Percentiles rank a stretch among this genome's conserved stretches.
Evolutionary conservation across 1,140 invertebrate genomes (phyloP).

Genomic region (Belonocnema kinseyi): DNA sequence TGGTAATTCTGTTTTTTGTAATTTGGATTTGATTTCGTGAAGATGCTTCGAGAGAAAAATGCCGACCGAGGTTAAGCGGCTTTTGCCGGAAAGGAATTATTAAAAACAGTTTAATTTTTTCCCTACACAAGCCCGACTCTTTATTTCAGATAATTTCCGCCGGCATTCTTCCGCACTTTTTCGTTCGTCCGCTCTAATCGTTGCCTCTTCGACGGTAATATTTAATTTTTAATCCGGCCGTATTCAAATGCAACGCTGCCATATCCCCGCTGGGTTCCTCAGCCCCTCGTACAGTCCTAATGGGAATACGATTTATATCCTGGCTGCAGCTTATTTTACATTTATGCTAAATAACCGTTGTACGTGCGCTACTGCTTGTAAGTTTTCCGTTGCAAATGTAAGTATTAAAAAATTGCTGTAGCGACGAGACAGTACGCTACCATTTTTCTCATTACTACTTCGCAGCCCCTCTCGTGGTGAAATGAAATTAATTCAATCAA

Average conservation of each 20-base stretch:
- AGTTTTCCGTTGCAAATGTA: slow-evolving; percentile 39
- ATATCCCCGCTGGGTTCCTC: slow-evolving; percentile 37
- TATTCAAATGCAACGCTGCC: slow-evolving; percentile 64
- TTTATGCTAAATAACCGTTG: slow-evolving; percentile 70
- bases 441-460: slow-evolving; percentile 44
- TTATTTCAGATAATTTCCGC: slow-evolving; percentile 48
- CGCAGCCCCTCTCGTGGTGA: slow-evolving; percentile 37
- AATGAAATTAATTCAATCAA: neutral
- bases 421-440: slow-evolving; percentile 39
- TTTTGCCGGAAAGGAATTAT: slow-evolving; percentile 42
- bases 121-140: neutral
- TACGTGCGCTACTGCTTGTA: slow-evolving; percentile 51
- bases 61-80: slow-evolving; percentile 34
- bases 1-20: neutral
- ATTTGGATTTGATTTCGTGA: neutral
- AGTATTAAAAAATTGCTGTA: slow-evolving; percentile 41
- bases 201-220: slow-evolving; percentile 58
- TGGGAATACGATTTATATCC: slow-evolving; percentile 72
- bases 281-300: slow-evolving; percentile 60
- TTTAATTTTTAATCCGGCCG: slow-evolving; percentile 71
- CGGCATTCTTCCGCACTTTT: slow-evolving; percentile 42
- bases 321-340: slow-evolving; percentile 70
- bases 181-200: slow-evolving; percentile 59
- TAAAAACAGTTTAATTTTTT: slow-evolving; percentile 51
- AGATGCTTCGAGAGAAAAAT: neutral